Evolutionary conservation across 2,888 invertebrate species (phyloP).

Genomic region (Melikaiella ostensackeni): DNA sequence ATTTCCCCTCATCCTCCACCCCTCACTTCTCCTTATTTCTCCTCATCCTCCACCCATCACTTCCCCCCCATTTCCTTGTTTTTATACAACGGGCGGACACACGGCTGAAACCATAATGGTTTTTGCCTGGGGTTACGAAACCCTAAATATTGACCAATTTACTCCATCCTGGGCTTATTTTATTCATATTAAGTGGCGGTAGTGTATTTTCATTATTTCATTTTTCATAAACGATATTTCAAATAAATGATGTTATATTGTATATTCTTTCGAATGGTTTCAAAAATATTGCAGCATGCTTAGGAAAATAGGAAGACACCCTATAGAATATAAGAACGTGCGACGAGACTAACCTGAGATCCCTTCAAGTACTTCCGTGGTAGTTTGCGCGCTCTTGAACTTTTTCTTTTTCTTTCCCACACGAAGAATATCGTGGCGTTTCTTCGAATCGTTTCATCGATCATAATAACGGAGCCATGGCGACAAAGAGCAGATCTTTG

Average conservation of each 20-base stretch:
- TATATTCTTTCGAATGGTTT: not conserved
- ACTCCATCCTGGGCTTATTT: no score
- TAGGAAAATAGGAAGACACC: not conserved
- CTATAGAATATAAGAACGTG: not conserved
- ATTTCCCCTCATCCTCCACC: no score
- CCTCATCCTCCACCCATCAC: no score
- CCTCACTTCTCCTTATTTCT: no score
- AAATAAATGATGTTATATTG: not conserved
- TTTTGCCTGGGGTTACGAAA: no score
- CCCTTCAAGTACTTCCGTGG: conserved; percentile 26
- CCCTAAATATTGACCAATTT: no score
- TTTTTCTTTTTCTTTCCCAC: conserved; percentile 14
- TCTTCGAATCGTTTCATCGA: conserved; percentile 32
- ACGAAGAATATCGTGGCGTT: conserved; percentile 17
- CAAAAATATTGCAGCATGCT: not conserved
- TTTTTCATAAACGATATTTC: no score
- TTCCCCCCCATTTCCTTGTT: no score
- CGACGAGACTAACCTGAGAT: not conserved
- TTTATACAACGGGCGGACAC: no score
- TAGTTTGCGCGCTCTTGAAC: conserved; percentile 20
- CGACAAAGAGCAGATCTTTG: conserved; percentile 6
- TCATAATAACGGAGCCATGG: conserved; percentile 24
- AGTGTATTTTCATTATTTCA: no score
- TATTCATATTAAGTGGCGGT: no score
- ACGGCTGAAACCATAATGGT: no score